Evolutionary conservation across 2,797 vertebrate species (phyloP), one percentile per base, ranked within the genome.

Genomic region (Lates japonicus): DNA sequence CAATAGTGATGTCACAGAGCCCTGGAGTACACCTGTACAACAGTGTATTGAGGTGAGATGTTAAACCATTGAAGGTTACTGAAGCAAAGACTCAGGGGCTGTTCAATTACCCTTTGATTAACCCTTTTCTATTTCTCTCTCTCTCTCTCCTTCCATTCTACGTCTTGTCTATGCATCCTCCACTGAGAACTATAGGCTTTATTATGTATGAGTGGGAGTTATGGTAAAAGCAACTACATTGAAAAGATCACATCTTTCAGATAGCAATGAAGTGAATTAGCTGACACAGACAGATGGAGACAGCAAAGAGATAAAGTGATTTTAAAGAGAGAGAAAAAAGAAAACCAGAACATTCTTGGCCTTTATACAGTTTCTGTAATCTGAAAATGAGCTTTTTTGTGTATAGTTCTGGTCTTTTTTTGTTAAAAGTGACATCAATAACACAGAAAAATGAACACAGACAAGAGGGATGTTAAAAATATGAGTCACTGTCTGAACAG

Each of bases 161-260:
- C 31, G 7, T 7, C 37, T 59, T 44, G 14, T 31, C 52, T 14
- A 13, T 41, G 20, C 8, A 29, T 58, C 25, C 46, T 68, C 16
- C 25, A 1, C 54, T 14, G 51, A 77, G 35, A 85, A 44, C 44
- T 29, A 41, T 25, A 57, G 54, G 31, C 22, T 54, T 72, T 58
- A 67, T 41, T 80, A 35, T 54, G 59, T n/a, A 12, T 31, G 64
- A 77, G 59, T 74, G 66, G 61, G 78, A 60, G 73, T 59, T 60
- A 58, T 48, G 42, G 17, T 68, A 59, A 84, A 76, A 65, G 52
- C 57, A 65, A 41, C 46, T 65, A 25, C 35, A 74, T 16, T 70
- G 65, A 71, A 78, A 48, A 78, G 31, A 65, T 63, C 12, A 42
- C 72, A 76, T 88, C 48, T 74, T 41, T 60, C 13, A 76, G 41